Percentiles rank a stretch among this genome's conserved stretches.
These are phyloP conservation scores for Epinephelus malabaricus DNA, from an alignment of 2,797 vertebrate genomes.

Conservation along the genomic window DNA sequence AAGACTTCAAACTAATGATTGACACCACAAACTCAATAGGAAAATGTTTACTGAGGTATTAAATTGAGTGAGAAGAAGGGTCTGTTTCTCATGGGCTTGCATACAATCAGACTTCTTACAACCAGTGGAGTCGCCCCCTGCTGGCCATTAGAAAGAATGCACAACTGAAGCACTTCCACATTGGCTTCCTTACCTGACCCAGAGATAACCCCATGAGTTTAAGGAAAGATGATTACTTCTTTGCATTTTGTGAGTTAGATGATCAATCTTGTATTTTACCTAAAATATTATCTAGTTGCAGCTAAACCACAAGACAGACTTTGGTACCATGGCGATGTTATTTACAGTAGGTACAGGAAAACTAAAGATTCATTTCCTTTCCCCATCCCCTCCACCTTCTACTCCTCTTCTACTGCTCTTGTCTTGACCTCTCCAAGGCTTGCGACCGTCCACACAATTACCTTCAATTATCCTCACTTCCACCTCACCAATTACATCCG, in stretches of 20 bases:
- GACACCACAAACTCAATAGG: no score
- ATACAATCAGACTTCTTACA: no score
- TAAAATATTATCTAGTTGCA: background rate
- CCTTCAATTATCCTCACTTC: conserved; percentile 86
- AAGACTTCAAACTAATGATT: no score
- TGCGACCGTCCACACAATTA: conserved; percentile 80
- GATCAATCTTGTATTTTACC: background rate
- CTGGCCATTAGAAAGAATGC: no score
- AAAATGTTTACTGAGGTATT: no score
- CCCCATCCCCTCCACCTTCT: conserved; percentile 24
- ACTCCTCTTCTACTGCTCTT: conserved; percentile 40
- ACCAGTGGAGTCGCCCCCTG: no score
- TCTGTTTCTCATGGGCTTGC: no score
- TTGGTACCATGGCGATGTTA: background rate
- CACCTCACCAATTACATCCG: conserved; percentile 83
- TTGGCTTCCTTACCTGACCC: no score
- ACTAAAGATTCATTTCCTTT: conserved; percentile 21
- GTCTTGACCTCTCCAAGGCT: conserved; percentile 66
- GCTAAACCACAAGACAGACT: background rate
- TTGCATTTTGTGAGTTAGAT: background rate
- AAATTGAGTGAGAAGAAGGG: no score
- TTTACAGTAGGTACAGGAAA: background rate
- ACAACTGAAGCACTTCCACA: no score
- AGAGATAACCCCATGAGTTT: no score
- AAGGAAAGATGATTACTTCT: background rate